These are phyloP conservation scores for Diaphora mendica DNA, from an alignment of 2,888 invertebrate genomes.

Conservation along the genomic window DNA sequence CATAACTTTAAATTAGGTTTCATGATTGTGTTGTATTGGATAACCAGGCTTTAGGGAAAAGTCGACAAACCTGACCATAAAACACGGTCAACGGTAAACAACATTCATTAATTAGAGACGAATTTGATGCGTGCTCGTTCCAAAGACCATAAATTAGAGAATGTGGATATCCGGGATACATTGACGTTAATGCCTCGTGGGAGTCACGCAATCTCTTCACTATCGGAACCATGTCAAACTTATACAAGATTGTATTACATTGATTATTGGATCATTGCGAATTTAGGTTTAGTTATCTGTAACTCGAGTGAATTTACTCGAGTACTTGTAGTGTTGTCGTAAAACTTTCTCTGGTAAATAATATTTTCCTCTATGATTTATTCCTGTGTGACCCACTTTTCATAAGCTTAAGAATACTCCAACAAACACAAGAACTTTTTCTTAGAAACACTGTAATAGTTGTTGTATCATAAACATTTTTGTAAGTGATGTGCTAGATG, in stretches of 20 bases:
- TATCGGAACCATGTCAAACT: constrained; percentile 64
- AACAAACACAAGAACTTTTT: constrained; percentile 8
- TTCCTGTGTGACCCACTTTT: background rate
- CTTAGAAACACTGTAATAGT: constrained; percentile 4
- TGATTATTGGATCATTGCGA: constrained; percentile 33
- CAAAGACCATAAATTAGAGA: constrained; percentile 66
- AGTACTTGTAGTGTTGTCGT: constrained; percentile 23
- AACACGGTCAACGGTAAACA: constrained; percentile 59
- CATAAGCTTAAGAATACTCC: constrained; percentile 1
- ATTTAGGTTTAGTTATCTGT: constrained; percentile 28
- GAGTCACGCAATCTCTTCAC: constrained; percentile 61
- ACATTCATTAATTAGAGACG: constrained; percentile 55
- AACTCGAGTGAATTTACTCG: constrained; percentile 28
- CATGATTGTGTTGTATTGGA: constrained; percentile 12
- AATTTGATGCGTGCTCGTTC: constrained; percentile 51
- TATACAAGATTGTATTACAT: constrained; percentile 53
- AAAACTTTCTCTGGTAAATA: constrained; percentile 12
- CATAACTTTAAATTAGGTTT: background rate
- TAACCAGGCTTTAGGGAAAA: constrained; percentile 4
- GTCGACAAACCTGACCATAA: constrained; percentile 12
- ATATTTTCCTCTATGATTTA: background rate
- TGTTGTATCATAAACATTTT: constrained; percentile 6
- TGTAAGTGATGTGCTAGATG: constrained; percentile 2
- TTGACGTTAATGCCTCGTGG: constrained; percentile 59
- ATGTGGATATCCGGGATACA: constrained; percentile 66